Percentiles rank a stretch among this genome's conserved stretches.
Evolutionary conservation across 2,113 vertebrate genomes (phyloP).

Genomic region (Thalassoma bifasciatum): DNA sequence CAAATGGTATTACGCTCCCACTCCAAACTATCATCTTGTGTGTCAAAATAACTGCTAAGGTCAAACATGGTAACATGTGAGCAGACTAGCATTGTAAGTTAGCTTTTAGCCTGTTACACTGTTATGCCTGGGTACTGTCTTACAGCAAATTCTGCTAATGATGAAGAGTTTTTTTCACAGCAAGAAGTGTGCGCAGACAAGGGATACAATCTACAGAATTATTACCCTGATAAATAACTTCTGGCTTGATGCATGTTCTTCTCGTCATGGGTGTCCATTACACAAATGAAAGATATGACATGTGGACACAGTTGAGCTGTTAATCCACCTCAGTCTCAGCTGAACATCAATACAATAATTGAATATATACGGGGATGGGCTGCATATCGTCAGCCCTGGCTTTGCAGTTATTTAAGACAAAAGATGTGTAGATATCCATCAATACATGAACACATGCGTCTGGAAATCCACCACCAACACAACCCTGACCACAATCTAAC

Average conservation of each 20-base stretch:
- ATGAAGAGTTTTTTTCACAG: too few relatives aligned
- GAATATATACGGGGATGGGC: background rate
- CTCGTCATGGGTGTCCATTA: too few relatives aligned
- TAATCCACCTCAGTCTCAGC: background rate
- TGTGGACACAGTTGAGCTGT: slow-evolving; percentile 9
- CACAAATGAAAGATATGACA: background rate
- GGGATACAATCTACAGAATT: too few relatives aligned
- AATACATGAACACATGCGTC: slow-evolving; percentile 13
- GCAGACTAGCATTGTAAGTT: background rate
- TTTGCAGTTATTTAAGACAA: slow-evolving; percentile 11
- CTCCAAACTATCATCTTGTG: too few relatives aligned
- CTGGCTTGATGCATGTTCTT: too few relatives aligned
- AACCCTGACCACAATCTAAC: too few relatives aligned
- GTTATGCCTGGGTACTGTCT: too few relatives aligned
- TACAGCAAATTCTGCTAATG: background rate
- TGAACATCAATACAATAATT: background rate
- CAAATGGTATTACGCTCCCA: too few relatives aligned
- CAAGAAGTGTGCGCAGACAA: too few relatives aligned
- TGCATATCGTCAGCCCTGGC: too few relatives aligned
- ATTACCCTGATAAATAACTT: too few relatives aligned
- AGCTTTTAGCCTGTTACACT: background rate
- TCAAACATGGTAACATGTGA: background rate
- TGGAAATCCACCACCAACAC: background rate
- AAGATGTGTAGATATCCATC: slow-evolving; percentile 6
- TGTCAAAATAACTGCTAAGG: background rate